Base-by-base conservation (phyloP, 2,888 invertebrate genomes). In the Ectemnius cavifrons region DNA sequence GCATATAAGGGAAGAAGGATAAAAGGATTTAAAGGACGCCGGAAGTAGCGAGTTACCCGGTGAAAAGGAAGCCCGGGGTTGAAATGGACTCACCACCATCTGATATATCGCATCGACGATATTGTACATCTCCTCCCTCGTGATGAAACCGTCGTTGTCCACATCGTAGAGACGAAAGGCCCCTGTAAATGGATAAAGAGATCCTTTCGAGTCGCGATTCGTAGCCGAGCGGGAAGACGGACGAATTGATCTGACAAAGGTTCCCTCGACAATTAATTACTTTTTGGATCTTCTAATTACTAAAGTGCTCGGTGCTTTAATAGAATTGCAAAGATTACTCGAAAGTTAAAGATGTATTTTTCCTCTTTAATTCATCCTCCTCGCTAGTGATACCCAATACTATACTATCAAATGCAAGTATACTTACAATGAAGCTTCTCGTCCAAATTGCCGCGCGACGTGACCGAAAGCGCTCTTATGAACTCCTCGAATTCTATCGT, bases 401-500 rank as follows among this genome's bases (percentile, higher is more conserved):
- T 14, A 16, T 5, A 13, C 2, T 6, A 16, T 16, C 52, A 45
- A 27, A 37, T 23, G 18, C 2, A 49, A 70, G 68, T 67, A 71
- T 86, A 95, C 97, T 96, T 93, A 99, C 99, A 99, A 91, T 99
- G 98, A 87, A 99, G 93, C 93, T 99, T 99, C 92, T 99, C 99
- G 91, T 99, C 99, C 86, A 99, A 94, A 91, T 98, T 98, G 82
- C 99, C 99, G 90, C 99, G 94, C 91, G 99, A 99, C 94, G 99
- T 99, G 90, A 99, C 98, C 86, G 99, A 99, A 81, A 99, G 93
- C 76, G 99, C 99, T 91, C 97, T 94, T 91, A 99, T 99, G 92
- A 99, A 99, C 93, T 99, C 99, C 92, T 98, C 98, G 91, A 99
- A 99, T 92, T 99, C 98, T 92, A 99, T 99, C 88, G 97, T 97